Evolutionary conservation across 2,113 vertebrate species (phyloP).

Genomic region (Psilopogon haemacephalus): DNA sequence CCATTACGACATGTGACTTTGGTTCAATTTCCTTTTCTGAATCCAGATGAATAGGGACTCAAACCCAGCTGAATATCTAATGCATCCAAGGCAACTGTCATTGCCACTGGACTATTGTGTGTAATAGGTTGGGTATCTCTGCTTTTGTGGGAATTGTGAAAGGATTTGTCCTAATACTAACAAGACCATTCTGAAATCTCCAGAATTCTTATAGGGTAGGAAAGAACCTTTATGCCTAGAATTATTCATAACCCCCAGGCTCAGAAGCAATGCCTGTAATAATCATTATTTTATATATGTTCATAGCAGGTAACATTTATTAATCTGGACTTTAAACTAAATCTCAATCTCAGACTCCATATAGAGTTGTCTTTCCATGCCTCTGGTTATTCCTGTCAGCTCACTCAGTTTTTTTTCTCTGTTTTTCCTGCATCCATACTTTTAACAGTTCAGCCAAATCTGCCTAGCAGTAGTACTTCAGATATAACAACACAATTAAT

Average conservation of each 20-base stretch:
- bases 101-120: slow-evolving; percentile 48
- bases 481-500: background rate
- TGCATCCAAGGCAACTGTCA: slow-evolving; percentile 69
- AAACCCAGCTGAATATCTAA: slow-evolving; percentile 59
- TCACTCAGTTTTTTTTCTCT: slow-evolving; percentile 1
- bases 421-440: background rate
- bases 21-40: slow-evolving; percentile 62
- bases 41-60: slow-evolving; percentile 61
- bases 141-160: slow-evolving; percentile 62
- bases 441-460: background rate
- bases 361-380: slow-evolving; percentile 30
- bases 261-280: slow-evolving; percentile 27
- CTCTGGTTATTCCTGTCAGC: slow-evolving; percentile 49
- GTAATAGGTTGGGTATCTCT: slow-evolving; percentile 49
- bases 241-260: slow-evolving; percentile 21
- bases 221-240: slow-evolving; percentile 26
- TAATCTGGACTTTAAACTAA: slow-evolving; percentile 40
- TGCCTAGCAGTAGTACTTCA: background rate
- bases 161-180: slow-evolving; percentile 64
- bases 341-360: background rate
- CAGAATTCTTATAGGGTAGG: slow-evolving; percentile 26
- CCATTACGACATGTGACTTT: slow-evolving; percentile 47
- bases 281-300: slow-evolving; percentile 52
- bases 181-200: slow-evolving; percentile 52
- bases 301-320: slow-evolving; percentile 21